Evolutionary conservation across 1,140 invertebrate species (phyloP), one percentile per base, ranked within the genome.

Genomic region (Lordiphosa stackelbergi): DNA sequence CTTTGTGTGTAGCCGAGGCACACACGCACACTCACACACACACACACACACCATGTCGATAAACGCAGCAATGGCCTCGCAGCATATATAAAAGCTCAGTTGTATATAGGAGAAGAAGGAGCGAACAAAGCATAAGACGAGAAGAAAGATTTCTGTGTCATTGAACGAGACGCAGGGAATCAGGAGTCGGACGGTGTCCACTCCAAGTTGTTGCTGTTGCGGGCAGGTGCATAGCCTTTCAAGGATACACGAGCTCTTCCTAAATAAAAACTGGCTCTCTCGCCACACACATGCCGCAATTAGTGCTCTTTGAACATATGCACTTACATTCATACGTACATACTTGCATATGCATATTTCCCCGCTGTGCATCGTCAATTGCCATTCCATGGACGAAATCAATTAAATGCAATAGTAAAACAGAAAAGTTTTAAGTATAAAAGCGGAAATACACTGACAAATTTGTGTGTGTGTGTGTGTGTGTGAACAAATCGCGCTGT

Each of bases 1-100:
- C 77, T 83, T 83, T 83, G 78, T 83, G 78, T 84, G 72, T 77
- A 77, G 73, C 52, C 48, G 63, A 63, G 58, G 36, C 38, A 46
- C 42, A 60, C 57, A 66, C 56, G 41, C 69, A 73, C 60, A 59
- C 47, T 55, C 52, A 47, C 49, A 52, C 59, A 53, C n/a, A n/a
- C n/a, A n/a, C 73, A 63, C 58, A 53, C 38, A 58, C 41, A 48
- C 49, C 57, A 73, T 71, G 78, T 54, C 73, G 78, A 83, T 84
- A 83, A 83, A 81, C 77, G 77, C 75, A 79, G 74, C 74, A 79
- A 83, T 83, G 77, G 77, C 77, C 77, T 83, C 77, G 77, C 70
- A 70, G 68, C 68, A 71, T 66, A 79, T 83, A 83, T 83, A 83
- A 83, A 83, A 83, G 77, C 78, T 83, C 78, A 64, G 69, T 83